These are phyloP conservation scores for Oasisia sp. DNA, from an alignment of 2,888 invertebrate species.

Conservation along the genomic window DNA sequence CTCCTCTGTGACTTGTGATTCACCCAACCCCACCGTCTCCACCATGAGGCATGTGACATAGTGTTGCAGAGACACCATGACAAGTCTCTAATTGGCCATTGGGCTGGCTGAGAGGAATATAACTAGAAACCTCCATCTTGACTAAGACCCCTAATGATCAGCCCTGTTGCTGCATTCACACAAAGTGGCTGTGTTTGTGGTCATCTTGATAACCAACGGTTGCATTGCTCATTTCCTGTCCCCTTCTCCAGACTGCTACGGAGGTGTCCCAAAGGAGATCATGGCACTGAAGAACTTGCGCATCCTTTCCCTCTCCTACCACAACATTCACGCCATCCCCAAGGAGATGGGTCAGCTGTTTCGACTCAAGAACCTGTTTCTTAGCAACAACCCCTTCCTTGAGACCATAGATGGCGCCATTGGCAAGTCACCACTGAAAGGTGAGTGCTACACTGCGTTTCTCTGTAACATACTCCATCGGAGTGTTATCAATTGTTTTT, in stretches of 20 bases:
- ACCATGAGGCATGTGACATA: too few relatives aligned
- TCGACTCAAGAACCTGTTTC: slow-evolving; percentile 45
- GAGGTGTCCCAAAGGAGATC: slow-evolving; percentile 54
- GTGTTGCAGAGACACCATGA: too few relatives aligned
- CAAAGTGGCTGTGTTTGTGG: too few relatives aligned
- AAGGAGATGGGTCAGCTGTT: slow-evolving; percentile 50
- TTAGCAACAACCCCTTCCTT: slow-evolving; percentile 42
- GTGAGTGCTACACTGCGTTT: slow-evolving; percentile 43
- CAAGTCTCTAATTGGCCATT: too few relatives aligned
- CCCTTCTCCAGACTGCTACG: slow-evolving; percentile 39
- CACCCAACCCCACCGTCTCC: too few relatives aligned
- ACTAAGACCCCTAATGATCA: too few relatives aligned
- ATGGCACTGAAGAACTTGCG: slow-evolving; percentile 48
- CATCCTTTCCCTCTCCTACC: slow-evolving; percentile 52
- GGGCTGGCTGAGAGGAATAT: too few relatives aligned
- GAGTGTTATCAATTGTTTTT: neutral
- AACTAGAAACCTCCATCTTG: too few relatives aligned
- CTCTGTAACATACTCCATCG: neutral
- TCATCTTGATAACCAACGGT: too few relatives aligned
- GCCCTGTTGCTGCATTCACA: too few relatives aligned
- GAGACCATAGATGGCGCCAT: slow-evolving; percentile 13
- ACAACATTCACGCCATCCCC: slow-evolving; percentile 55
- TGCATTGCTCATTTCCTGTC: neutral
- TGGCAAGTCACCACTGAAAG: slow-evolving; percentile 43
- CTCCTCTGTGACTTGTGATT: too few relatives aligned